phyloP scores from a whole-genome alignment of 1,140 invertebrate species.

The Babylonia areolata region DNA sequence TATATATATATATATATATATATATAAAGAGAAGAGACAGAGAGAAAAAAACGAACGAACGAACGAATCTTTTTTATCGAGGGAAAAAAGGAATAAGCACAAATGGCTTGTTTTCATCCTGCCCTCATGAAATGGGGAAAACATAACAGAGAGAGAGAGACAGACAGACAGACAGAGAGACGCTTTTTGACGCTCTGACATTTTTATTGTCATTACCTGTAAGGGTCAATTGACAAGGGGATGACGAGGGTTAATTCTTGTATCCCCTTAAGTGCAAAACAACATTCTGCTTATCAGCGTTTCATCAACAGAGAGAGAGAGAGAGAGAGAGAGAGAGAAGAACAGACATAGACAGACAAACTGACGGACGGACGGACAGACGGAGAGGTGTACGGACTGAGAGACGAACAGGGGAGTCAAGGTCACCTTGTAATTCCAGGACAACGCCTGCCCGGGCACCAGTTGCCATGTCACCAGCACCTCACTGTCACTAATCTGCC shows the following conservation, averaged over 20 bases:
- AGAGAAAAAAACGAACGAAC: neutral
- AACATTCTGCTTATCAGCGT: too few species aligned
- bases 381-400: neutral
- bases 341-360: slow-evolving; percentile 10
- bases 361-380: neutral
- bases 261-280: too few species aligned
- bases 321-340: neutral
- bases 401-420: neutral
- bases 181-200: neutral
- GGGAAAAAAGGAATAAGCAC: too few species aligned
- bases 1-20: too few species aligned
- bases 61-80: too few species aligned
- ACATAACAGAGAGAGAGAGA: neutral
- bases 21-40: neutral
- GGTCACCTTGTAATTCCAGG: slow-evolving; percentile 5
- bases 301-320: neutral
- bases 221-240: too few species aligned
- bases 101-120: too few species aligned
- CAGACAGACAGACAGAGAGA: neutral
- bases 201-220: neutral
- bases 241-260: too few species aligned
- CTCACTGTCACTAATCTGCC: neutral
- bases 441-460: neutral
- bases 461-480: neutral
- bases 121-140: too few species aligned